Evolutionary conservation across 2,888 invertebrate species (phyloP).

Genomic region (Schizotus pectinicornis): DNA sequence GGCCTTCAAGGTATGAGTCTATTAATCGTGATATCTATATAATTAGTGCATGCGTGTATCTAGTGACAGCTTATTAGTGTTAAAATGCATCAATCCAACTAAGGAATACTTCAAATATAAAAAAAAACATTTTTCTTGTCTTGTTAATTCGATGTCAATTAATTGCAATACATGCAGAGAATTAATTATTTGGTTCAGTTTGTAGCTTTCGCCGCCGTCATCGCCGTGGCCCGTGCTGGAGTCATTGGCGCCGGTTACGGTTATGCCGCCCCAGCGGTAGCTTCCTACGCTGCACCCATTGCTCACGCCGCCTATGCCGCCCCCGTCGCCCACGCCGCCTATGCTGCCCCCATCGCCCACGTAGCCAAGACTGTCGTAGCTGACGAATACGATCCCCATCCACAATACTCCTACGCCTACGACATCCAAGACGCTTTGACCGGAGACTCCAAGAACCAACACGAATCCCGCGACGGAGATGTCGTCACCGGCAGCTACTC

Average conservation of each 20-base stretch:
- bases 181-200: not conserved
- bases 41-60: too few relatives aligned
- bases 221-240: constrained; percentile 55
- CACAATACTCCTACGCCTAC: constrained; percentile 66
- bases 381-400: constrained; percentile 51
- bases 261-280: constrained; percentile 10
- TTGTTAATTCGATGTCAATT: not conserved
- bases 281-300: constrained; percentile 17
- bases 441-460: constrained; percentile 66
- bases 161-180: not conserved
- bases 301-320: constrained; percentile 14
- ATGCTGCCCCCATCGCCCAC: constrained; percentile 38
- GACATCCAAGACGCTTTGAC: constrained; percentile 65
- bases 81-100: too few relatives aligned
- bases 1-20: constrained; percentile 7
- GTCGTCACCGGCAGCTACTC: constrained; percentile 54
- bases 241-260: constrained; percentile 53
- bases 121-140: not conserved
- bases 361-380: constrained; percentile 40
- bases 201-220: constrained; percentile 10
- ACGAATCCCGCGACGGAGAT: constrained; percentile 69
- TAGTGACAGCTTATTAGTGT: too few relatives aligned
- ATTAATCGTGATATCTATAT: too few relatives aligned
- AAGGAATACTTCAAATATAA: too few relatives aligned
- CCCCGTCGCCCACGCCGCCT: constrained; percentile 36